phyloP scores from a whole-genome alignment of 2,113 vertebrate species.

The Zosterops borbonicus region DNA sequence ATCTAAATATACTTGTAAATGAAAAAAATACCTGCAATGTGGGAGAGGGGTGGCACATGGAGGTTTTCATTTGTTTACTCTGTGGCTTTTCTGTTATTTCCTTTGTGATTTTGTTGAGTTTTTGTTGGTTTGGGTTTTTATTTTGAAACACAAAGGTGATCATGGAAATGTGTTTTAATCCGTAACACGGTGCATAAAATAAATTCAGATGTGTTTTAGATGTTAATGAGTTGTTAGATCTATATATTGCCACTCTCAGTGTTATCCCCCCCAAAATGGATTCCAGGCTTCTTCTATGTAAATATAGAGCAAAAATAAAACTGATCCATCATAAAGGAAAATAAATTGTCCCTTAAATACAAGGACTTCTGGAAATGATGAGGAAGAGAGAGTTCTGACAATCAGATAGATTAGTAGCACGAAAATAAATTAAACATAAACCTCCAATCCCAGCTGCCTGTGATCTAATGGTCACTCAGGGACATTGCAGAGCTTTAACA shows the following conservation, averaged over 20 bases:
- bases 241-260: not conserved
- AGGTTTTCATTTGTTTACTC: accelerated
- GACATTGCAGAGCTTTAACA: conserved; percentile 57
- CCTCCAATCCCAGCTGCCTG: conserved; percentile 28
- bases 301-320: not conserved
- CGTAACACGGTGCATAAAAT: not conserved
- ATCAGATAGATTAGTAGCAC: conserved; percentile 39
- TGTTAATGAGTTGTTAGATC: not conserved
- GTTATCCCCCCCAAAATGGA: not conserved
- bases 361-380: conserved; percentile 10
- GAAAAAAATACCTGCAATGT: not conserved
- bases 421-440: conserved; percentile 70
- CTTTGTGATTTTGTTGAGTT: not conserved
- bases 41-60: accelerated
- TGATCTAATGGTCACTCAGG: conserved; percentile 63
- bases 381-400: conserved; percentile 28
- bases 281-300: not conserved
- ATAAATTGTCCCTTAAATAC: conserved; percentile 3
- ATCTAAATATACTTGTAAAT: not conserved
- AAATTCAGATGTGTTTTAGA: not conserved
- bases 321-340: not conserved
- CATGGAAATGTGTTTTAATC: not conserved
- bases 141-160: not conserved
- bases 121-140: not conserved
- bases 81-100: not conserved